A percentile compares a stretch with the other conserved stretches of the same genome.
These are phyloP conservation scores for Perccottus glenii DNA, from an alignment of 2,113 vertebrate genomes.

Conservation along the genomic window DNA sequence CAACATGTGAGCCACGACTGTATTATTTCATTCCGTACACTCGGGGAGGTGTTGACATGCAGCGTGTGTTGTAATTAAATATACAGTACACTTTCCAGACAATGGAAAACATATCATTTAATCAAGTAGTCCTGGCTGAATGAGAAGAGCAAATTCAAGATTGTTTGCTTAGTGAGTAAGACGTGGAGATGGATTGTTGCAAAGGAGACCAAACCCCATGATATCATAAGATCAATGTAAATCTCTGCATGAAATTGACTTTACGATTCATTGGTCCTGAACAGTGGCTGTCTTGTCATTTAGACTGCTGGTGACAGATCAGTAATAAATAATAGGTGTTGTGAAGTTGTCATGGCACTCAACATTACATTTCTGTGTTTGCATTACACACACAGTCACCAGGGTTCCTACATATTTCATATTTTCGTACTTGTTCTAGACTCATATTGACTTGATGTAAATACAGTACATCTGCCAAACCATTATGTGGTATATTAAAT, in stretches of 20 bases:
- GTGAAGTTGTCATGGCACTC: slow-evolving; percentile 31
- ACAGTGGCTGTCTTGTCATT: slow-evolving; percentile 53
- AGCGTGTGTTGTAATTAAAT: slow-evolving; percentile 62
- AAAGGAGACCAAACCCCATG: slow-evolving; percentile 71
- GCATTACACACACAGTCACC: slow-evolving; percentile 3
- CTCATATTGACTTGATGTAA: neutral
- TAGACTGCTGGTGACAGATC: slow-evolving; percentile 31
- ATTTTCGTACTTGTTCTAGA: neutral
- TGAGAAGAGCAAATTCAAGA: slow-evolving; percentile 66
- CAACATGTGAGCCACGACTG: slow-evolving; percentile 38
- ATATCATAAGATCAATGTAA: slow-evolving; percentile 72
- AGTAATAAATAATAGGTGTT: slow-evolving; percentile 24
- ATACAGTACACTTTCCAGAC: slow-evolving; percentile 61
- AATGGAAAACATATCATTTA: slow-evolving; percentile 73
- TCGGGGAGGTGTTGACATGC: slow-evolving; percentile 63
- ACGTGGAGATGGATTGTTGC: slow-evolving; percentile 63
- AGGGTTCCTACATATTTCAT: neutral
- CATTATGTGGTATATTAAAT: neutral
- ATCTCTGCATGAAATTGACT: slow-evolving; percentile 53
- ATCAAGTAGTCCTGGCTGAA: slow-evolving; percentile 69
- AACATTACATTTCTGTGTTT: slow-evolving; percentile 15
- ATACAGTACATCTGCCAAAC: neutral
- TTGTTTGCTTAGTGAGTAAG: slow-evolving; percentile 80
- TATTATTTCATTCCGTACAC: slow-evolving; percentile 58
- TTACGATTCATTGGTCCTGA: slow-evolving; percentile 56